phyloP scores from a whole-genome alignment of 2,113 vertebrate species.

The Notarius lentiginosus region DNA sequence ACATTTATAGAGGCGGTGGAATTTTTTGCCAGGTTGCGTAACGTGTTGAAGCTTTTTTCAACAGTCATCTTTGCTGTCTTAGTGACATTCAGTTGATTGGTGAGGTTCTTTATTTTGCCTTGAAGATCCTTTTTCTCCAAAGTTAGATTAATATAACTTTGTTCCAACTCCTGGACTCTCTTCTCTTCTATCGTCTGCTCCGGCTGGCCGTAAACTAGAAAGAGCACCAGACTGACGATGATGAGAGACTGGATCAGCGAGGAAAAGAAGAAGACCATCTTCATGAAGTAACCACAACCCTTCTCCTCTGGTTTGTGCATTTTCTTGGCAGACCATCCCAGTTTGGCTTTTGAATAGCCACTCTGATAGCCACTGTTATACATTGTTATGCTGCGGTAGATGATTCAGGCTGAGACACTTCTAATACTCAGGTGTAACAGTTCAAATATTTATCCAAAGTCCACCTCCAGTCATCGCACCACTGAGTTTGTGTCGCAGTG shows the following conservation, averaged over 20 bases:
- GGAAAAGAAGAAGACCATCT: slow-evolving; percentile 88
- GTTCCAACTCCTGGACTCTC: slow-evolving; percentile 73
- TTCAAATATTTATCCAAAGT: neutral
- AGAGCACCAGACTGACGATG: slow-evolving; percentile 90
- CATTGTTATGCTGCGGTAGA: slow-evolving; percentile 62
- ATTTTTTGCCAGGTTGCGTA: slow-evolving; percentile 46
- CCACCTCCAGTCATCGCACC: neutral
- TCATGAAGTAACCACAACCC: slow-evolving; percentile 81
- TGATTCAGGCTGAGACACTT: neutral
- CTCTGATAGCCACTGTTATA: slow-evolving; percentile 74
- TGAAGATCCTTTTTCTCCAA: slow-evolving; percentile 59
- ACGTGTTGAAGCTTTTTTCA: slow-evolving; percentile 45
- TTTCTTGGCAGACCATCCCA: slow-evolving; percentile 64
- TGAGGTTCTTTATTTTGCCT: slow-evolving; percentile 66
- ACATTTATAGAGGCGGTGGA: slow-evolving; percentile 29
- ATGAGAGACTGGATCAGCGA: slow-evolving; percentile 92
- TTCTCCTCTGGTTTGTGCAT: slow-evolving; percentile 67
- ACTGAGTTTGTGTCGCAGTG: neutral
- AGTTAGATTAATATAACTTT: slow-evolving; percentile 67
- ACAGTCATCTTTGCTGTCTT: slow-evolving; percentile 54
- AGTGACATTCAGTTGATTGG: slow-evolving; percentile 71
- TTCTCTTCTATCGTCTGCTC: slow-evolving; percentile 67
- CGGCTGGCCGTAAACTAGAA: slow-evolving; percentile 86
- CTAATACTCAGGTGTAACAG: neutral
- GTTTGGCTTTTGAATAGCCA: slow-evolving; percentile 70